Percentiles rank a stretch among this genome's conserved stretches.
These are phyloP conservation scores for Neodiprion virginianus DNA, from an alignment of 1,140 invertebrate species.

Conservation along the genomic window DNA sequence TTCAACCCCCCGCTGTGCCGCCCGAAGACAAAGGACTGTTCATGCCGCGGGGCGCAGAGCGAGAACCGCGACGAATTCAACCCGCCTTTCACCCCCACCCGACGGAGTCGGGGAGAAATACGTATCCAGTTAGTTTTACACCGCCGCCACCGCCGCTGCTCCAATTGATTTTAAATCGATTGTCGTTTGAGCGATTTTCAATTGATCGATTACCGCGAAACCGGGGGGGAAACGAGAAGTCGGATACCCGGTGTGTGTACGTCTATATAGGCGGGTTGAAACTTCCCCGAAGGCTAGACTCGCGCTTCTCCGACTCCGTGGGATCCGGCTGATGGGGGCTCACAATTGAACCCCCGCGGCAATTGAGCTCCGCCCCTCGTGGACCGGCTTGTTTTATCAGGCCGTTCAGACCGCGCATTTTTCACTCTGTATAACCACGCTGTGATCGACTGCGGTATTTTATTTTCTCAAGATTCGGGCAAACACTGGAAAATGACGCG, in stretches of 20 bases:
- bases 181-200: slow-evolving; percentile 58
- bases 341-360: slow-evolving; percentile 1
- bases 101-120: slow-evolving; percentile 51
- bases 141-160: slow-evolving; percentile 34
- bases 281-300: background rate
- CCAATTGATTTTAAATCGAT: slow-evolving; percentile 59
- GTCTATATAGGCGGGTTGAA: background rate
- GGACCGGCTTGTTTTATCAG: background rate
- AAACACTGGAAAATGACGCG: no score
- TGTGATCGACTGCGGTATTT: no score
- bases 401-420: background rate
- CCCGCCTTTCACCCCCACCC: no score
- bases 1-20: no score
- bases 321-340: background rate
- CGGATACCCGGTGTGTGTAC: background rate
- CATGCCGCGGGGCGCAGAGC: no score
- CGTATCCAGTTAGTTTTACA: slow-evolving; percentile 60
- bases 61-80: no score
- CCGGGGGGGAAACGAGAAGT: slow-evolving; percentile 17
- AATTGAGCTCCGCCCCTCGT: background rate
- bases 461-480: no score
- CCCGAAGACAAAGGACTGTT: no score
- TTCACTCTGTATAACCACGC: no score
- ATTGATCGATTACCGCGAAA: slow-evolving; percentile 52
- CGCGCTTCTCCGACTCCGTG: background rate